Percentiles rank a stretch among this genome's conserved stretches.
phyloP scores from a whole-genome alignment of 2,797 vertebrate genomes.

The Lutjanus campechanus region DNA sequence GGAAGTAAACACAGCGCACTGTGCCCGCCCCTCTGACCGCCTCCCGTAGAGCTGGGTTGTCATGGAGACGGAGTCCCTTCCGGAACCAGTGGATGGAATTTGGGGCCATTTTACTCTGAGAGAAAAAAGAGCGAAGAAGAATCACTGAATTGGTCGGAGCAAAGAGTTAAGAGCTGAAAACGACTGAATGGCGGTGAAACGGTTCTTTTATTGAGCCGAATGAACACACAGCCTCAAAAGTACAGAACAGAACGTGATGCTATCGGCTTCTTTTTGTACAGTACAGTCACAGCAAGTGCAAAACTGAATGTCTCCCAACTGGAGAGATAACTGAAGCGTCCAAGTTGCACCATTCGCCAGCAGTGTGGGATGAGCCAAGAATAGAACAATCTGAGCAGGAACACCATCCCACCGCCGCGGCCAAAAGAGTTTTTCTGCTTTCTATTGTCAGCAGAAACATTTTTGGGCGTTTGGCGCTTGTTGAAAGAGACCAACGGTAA shows the following conservation, averaged over 20 bases:
- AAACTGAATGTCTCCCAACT: conserved; percentile 10
- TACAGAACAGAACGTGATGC: background rate
- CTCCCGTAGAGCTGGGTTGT: conserved; percentile 85
- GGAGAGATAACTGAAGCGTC: background rate
- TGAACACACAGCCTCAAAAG: background rate
- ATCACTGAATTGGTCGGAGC: background rate
- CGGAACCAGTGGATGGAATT: conserved; percentile 90
- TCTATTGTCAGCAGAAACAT: background rate
- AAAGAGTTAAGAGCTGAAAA: background rate
- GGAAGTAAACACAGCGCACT: conserved; percentile 86
- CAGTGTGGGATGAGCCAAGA: conserved; percentile 11
- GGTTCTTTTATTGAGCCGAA: background rate
- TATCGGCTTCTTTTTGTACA: no score
- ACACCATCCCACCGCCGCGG: background rate
- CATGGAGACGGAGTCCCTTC: conserved; percentile 88
- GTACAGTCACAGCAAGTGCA: background rate
- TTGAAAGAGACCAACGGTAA: background rate
- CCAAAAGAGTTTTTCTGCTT: background rate
- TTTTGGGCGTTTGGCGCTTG: background rate
- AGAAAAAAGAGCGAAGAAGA: background rate
- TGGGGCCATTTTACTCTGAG: conserved; percentile 80
- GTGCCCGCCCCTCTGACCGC: conserved; percentile 83
- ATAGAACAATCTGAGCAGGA: conserved; percentile 20
- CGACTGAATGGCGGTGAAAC: background rate
- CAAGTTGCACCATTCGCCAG: background rate